Conservation (phyloP, 23 tunicate genomes). For the Halocynthia roretzi region DNA sequence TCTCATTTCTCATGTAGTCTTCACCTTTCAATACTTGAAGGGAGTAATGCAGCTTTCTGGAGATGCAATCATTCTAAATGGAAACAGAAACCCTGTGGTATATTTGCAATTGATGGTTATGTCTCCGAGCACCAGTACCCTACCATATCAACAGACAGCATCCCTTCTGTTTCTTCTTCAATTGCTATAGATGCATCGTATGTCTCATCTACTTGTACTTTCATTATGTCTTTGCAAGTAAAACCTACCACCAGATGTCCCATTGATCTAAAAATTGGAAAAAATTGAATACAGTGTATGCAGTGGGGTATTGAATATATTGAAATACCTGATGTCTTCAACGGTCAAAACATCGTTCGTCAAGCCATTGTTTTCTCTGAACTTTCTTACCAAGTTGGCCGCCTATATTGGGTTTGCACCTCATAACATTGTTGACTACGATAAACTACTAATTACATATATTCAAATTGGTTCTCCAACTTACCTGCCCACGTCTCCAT, state of each 20-base stretch:
- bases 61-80: slow-evolving; percentile 59
- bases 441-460: neutral
- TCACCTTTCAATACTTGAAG: slow-evolving; percentile 46
- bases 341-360: neutral
- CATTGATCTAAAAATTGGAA: slow-evolving; percentile 26
- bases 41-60: slow-evolving; percentile 51
- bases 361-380: slow-evolving; percentile 6
- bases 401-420: slow-evolving; percentile 11
- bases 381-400: slow-evolving; percentile 34
- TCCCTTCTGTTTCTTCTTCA: slow-evolving; percentile 21
- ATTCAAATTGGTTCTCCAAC: neutral
- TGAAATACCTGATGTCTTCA: slow-evolving; percentile 19
- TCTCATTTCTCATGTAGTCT: slow-evolving; percentile 55
- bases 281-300: neutral
- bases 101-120: neutral
- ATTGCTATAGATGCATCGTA: slow-evolving; percentile 38
- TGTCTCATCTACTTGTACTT: slow-evolving; percentile 47
- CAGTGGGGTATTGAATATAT: neutral
- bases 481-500: slow-evolving; percentile 57
- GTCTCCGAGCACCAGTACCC: neutral
- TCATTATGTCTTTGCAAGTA: slow-evolving; percentile 58
- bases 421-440: neutral
- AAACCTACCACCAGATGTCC: slow-evolving; percentile 47
- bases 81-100: neutral
- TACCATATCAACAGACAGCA: slow-evolving; percentile 84